Percentiles rank a stretch among this genome's conserved stretches.
These are phyloP conservation scores for Hypanus sabinus DNA, from an alignment of 2,113 vertebrate genomes.

Conservation along the genomic window DNA sequence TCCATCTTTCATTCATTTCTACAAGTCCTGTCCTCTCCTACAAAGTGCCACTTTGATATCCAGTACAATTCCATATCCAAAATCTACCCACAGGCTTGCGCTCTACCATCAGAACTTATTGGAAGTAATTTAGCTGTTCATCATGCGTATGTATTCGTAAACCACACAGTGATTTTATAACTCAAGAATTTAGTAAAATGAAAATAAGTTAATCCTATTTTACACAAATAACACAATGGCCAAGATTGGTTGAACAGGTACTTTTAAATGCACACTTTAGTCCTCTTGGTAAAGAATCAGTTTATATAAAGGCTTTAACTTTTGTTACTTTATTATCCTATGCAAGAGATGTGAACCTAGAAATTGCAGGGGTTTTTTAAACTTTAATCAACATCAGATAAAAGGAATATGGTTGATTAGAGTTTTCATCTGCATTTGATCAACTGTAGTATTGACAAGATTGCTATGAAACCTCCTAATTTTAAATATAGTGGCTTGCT, in stretches of 20 bases:
- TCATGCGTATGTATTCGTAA: neutral
- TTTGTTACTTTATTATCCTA: neutral
- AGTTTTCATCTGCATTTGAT: conserved; percentile 17
- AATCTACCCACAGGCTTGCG: neutral
- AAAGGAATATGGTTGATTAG: neutral
- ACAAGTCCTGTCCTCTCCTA: no score
- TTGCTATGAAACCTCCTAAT: neutral
- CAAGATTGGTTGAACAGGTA: neutral
- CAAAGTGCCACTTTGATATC: no score
- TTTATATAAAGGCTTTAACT: neutral
- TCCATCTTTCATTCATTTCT: no score
- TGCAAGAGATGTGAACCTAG: neutral
- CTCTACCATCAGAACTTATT: neutral
- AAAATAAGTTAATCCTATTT: neutral
- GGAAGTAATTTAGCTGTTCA: neutral
- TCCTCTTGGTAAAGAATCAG: neutral
- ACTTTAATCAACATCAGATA: neutral
- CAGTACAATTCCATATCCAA: no score
- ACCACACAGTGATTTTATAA: neutral
- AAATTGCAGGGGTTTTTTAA: neutral
- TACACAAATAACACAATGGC: neutral
- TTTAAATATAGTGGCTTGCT: neutral
- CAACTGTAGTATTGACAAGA: neutral
- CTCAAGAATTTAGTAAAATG: neutral
- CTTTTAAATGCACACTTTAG: neutral